Base-by-base conservation (phyloP, 2,113 vertebrate species). In the Leptocoma aspasia region DNA sequence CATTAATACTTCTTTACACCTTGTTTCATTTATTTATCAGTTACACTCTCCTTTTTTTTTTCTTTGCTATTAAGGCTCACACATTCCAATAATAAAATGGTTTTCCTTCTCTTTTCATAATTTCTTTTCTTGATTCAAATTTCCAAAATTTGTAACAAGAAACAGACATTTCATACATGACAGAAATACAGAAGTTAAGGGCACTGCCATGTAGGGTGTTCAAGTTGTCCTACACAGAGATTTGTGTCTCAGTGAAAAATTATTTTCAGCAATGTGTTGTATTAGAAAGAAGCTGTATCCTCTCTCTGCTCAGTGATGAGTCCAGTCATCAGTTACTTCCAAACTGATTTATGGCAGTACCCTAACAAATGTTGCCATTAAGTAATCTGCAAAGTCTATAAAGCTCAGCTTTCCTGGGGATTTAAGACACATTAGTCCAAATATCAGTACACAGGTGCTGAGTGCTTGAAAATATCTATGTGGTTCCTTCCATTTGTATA, bases 21-120 rank as follows among this genome's bases (percentile, higher is more conserved):
- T 97, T 98, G 92, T 98, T 97, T 98, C 97, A 97, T 97, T 98
- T 98, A 97, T 97, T 98, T 97, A 97, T 98, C 96, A 97, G 94
- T 97, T 97, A 97, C 60, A 71, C 78, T 96, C 82, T 37, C 12
- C 7, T 71, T 71, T 69, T 75, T 82, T 50, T 66, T 89, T 86
- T 35, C 15, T 86, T 71, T 75, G 26, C 17, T 93, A 53, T 70
- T 90, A 97, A 96, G 63, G 39, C 93, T 96, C 86, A 78, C 82
- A 77, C 73, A 89, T 91, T 95, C 82, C 92, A 95, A 86, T 95
- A 95, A 94, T 95, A 92, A 89, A 96, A 96, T 88, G 26, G 6
- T 94, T 96, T 92, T 95, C 75, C 11, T 70, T 95, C 84, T 96
- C 89, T 95, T 94, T 79, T 86, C 44, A 52, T 86, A 84, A 75